Evolutionary conservation across 1,140 invertebrate species (phyloP).

Genomic region (Cherax destructor): DNA sequence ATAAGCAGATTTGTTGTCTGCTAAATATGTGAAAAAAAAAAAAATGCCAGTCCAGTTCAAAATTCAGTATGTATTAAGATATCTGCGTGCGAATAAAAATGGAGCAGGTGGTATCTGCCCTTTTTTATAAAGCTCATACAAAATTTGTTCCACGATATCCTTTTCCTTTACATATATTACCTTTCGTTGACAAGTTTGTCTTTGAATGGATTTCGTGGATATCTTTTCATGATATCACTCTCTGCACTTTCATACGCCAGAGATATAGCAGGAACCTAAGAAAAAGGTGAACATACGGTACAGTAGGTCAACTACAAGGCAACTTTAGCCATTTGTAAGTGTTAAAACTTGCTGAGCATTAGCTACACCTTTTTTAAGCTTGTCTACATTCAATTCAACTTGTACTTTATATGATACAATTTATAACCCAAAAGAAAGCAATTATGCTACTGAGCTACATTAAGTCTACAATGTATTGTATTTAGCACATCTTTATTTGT

Average conservation of each 20-base stretch:
- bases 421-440: too few relatives aligned
- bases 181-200: slow-evolving; percentile 97
- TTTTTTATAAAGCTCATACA: slow-evolving; percentile 43
- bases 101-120: slow-evolving; percentile 15
- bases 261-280: slow-evolving; percentile 94
- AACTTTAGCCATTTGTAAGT: neutral
- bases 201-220: slow-evolving; percentile 92
- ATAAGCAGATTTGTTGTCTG: neutral
- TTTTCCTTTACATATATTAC: slow-evolving; percentile 76
- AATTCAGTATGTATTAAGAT: neutral
- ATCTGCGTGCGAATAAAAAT: slow-evolving; percentile 53
- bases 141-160: slow-evolving; percentile 19
- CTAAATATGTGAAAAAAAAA: neutral
- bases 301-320: slow-evolving; percentile 5
- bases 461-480: neutral
- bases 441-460: neutral
- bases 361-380: neutral
- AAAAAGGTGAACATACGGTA: slow-evolving; percentile 18
- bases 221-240: slow-evolving; percentile 97
- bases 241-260: slow-evolving; percentile 97
- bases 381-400: too few relatives aligned
- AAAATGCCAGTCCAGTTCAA: neutral
- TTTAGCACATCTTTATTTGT: neutral
- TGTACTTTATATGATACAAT: too few relatives aligned
- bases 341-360: neutral